Percentiles rank a stretch among this genome's conserved stretches.
These are phyloP conservation scores for Dasyprocta punctata DNA, from an alignment of 2,113 vertebrate genomes.

Conservation along the genomic window DNA sequence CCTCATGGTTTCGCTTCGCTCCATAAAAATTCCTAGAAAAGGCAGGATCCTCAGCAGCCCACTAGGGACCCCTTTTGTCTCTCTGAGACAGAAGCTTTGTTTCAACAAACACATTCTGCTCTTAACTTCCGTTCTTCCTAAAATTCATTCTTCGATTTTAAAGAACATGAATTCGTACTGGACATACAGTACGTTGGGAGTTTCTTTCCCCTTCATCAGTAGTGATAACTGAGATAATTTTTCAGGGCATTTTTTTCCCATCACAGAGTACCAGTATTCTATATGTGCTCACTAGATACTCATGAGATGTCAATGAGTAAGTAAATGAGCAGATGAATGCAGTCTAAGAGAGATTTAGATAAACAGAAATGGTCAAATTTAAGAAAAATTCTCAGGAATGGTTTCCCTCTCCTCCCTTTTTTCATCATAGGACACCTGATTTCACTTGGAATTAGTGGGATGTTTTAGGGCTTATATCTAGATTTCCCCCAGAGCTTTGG, in stretches of 20 bases:
- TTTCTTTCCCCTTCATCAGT: too few relatives aligned
- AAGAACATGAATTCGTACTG: too few relatives aligned
- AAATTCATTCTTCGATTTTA: too few relatives aligned
- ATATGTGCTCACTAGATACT: not conserved
- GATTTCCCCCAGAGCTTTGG: not conserved
- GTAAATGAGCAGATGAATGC: not conserved
- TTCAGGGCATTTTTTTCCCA: not conserved
- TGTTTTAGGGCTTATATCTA: not conserved
- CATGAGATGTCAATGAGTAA: not conserved
- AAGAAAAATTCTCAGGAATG: not conserved
- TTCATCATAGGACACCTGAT: not conserved
- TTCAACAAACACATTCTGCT: too few relatives aligned
- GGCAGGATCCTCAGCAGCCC: too few relatives aligned
- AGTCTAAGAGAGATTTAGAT: not conserved
- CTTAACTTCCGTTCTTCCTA: too few relatives aligned
- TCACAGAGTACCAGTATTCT: not conserved
- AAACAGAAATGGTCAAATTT: not conserved
- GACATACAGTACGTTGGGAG: too few relatives aligned
- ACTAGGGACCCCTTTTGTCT: too few relatives aligned
- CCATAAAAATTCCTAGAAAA: too few relatives aligned
- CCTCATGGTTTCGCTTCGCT: too few relatives aligned
- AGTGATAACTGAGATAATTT: not conserved
- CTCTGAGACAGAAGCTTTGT: too few relatives aligned
- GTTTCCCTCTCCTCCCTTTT: fast-evolving
- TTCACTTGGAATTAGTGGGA: not conserved